Conservation (phyloP, 2,888 invertebrate species). For the Tridacna gigas region DNA sequence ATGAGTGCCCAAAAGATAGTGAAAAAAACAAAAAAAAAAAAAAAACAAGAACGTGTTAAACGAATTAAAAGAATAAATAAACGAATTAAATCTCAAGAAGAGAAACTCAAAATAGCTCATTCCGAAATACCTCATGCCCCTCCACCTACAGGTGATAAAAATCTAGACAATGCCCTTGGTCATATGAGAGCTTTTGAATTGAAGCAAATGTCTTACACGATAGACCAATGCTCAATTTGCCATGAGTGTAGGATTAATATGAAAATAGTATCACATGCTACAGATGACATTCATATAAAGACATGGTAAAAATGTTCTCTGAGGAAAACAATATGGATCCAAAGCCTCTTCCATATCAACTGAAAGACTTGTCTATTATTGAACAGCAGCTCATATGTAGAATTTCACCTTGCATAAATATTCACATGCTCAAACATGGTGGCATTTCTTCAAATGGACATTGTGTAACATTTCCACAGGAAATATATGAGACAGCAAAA, state of each 20-base stretch:
- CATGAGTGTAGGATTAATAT: slow-evolving; percentile 13
- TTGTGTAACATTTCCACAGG: slow-evolving; percentile 37
- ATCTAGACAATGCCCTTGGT: slow-evolving; percentile 32
- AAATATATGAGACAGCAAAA: slow-evolving; percentile 36
- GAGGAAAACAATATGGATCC: slow-evolving; percentile 59
- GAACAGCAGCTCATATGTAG: slow-evolving; percentile 56
- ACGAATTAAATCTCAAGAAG: too few relatives aligned
- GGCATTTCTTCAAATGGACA: slow-evolving; percentile 6
- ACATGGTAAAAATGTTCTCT: slow-evolving; percentile 56
- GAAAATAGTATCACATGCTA: not conserved
- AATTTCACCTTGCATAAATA: slow-evolving; percentile 41
- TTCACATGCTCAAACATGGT: slow-evolving; percentile 57
- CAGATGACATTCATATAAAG: slow-evolving; percentile 32
- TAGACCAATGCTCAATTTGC: slow-evolving; percentile 14
- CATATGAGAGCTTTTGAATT: slow-evolving; percentile 40
- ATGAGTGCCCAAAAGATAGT: not conserved
- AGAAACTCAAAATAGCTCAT: too few relatives aligned
- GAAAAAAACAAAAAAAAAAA: too few relatives aligned
- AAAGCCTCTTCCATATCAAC: slow-evolving; percentile 10
- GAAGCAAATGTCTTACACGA: slow-evolving; percentile 33
- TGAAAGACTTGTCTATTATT: slow-evolving; percentile 32
- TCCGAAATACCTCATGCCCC: slow-evolving; percentile 10
- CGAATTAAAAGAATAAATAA: too few relatives aligned
- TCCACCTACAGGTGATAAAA: slow-evolving; percentile 2
- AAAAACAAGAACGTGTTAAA: too few relatives aligned